These are phyloP conservation scores for Ageneiosus marmoratus DNA, from an alignment of 2,113 vertebrate species.

Conservation along the genomic window DNA sequence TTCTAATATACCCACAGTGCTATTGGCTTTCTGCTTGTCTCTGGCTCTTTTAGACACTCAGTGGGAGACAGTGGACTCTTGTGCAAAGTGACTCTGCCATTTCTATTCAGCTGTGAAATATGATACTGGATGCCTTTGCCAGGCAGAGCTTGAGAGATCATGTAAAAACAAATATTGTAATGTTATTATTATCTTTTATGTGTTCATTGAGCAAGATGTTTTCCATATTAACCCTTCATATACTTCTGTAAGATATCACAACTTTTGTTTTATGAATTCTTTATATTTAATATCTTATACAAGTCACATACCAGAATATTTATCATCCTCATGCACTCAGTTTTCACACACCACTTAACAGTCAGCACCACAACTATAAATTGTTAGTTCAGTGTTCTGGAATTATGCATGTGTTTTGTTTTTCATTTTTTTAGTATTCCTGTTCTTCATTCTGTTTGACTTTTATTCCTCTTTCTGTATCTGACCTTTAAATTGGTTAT, in stretches of 20 bases:
- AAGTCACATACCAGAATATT: not conserved
- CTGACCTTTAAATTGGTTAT: not conserved
- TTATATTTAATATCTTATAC: not conserved
- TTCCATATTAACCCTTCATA: not conserved
- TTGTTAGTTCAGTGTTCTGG: not conserved
- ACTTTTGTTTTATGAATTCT: not conserved
- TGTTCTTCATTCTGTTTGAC: not conserved
- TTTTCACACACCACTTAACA: not conserved
- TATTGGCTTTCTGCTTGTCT: slow-evolving; percentile 12
- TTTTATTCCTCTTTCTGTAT: not conserved
- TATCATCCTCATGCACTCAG: not conserved
- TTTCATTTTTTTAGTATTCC: not conserved
- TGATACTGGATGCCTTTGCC: not conserved
- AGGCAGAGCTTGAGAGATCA: not conserved
- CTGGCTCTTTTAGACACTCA: slow-evolving; percentile 13
- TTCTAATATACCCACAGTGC: slow-evolving; percentile 2
- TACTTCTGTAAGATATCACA: no score
- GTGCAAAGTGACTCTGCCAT: not conserved
- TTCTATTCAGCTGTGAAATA: not conserved
- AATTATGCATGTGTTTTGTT: not conserved
- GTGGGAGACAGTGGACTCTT: not conserved
- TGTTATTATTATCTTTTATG: not conserved
- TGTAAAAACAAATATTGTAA: slow-evolving; percentile 3
- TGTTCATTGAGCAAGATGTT: not conserved
- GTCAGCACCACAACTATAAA: not conserved